Evolutionary conservation across 2,888 invertebrate species (phyloP).

Genomic region (Pollenia angustigena): DNA sequence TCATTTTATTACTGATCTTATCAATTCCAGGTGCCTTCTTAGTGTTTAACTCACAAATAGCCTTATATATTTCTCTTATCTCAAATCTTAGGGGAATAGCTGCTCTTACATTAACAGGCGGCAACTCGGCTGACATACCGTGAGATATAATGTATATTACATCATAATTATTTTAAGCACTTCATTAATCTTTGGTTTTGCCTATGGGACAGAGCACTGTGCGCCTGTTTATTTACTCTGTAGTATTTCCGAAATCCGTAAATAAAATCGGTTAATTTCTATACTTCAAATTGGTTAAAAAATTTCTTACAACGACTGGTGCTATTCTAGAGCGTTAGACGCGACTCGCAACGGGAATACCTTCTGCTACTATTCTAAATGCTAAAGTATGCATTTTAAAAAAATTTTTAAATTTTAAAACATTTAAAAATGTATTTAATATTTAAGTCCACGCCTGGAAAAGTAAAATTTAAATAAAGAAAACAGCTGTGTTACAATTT

Average conservation of each 20-base stretch:
- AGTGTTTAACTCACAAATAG: too few species aligned
- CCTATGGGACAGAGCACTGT: too few species aligned
- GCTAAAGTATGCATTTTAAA: conserved; percentile 4
- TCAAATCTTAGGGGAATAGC: too few species aligned
- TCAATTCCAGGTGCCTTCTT: too few species aligned
- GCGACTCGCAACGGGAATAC: neutral
- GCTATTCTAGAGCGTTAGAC: neutral
- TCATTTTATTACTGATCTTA: too few species aligned
- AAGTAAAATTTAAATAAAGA: neutral
- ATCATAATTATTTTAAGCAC: too few species aligned
- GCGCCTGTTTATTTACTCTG: neutral
- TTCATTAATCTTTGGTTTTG: too few species aligned
- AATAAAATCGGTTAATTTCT: neutral
- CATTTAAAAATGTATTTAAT: neutral
- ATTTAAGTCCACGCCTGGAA: too few species aligned
- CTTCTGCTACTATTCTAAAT: neutral
- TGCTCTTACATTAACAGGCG: too few species aligned
- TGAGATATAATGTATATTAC: too few species aligned
- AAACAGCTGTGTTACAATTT: neutral
- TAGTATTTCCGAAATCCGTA: neutral
- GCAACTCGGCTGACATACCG: too few species aligned
- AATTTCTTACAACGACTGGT: neutral
- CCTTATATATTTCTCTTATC: too few species aligned
- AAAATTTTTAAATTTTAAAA: neutral
- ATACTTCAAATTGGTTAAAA: neutral